Base-by-base conservation (phyloP, 2,113 vertebrate genomes). In the Sterrhoptilus dennistouni region DNA sequence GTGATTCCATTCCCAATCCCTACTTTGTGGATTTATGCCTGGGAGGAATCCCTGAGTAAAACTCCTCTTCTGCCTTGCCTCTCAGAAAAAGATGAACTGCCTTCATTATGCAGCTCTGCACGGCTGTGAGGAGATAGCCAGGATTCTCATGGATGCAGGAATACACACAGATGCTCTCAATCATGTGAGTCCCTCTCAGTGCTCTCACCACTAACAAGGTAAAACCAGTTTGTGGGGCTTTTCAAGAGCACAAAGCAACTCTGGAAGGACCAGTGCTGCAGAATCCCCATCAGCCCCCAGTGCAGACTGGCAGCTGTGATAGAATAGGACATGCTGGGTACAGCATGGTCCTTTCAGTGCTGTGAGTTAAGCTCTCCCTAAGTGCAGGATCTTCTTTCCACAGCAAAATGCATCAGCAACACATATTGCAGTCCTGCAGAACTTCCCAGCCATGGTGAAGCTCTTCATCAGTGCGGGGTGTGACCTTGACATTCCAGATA, bases 401-500 rank as follows among this genome's bases (percentile, higher is more conserved):
- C 97, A 99, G 99, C 98, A 98, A 97, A 98, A 98, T 2, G 53
- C 96, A 17, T 97, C 98, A 47, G 96, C 98, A 1, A 94, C 98
- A 12, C 99, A 99, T 87, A 91, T 98, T 0, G 98, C 99, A 0
- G 98, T 98, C n/a, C 97, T 97, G 83, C 97, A 98, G 96, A 98
- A 99, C 94, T 98, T 98, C 82, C 92, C 97, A 7, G 93, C 96
- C 61, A 83, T 99, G 45, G 97, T 98, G 4, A 98, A 97, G 90
- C 98, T 98, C 64, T 97, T 99, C 42, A 98, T 99, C 0, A 93
- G 98, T 0, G 97, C 97, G 0, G 96, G 96, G 52, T 98, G 98
- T 92, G 98, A 99, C 96, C 97, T 99, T 96, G 98, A 99, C 52
- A 93, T 98, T 88, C 61, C 90, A 11, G 99, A 99, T 96, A 96